Conservation (phyloP, 2,888 invertebrate genomes). For the Marronus borbonicus region DNA sequence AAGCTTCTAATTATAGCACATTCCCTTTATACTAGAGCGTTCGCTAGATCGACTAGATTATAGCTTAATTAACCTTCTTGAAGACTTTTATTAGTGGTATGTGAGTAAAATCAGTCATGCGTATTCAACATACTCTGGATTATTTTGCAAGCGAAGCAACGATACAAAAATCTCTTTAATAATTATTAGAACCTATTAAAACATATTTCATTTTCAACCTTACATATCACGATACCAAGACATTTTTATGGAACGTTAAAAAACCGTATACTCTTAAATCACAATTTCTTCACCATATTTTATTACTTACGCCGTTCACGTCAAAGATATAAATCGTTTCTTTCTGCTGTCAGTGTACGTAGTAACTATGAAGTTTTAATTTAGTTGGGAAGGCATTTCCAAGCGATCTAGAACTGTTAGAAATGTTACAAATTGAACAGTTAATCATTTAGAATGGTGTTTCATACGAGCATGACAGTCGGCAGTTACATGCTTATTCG, state of each 20-base stretch:
- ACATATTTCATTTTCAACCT: neutral
- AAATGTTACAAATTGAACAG: constrained; percentile 20
- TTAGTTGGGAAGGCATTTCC: neutral
- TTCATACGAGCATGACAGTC: neutral
- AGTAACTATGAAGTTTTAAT: constrained; percentile 24
- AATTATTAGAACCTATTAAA: too few relatives aligned
- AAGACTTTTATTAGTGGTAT: too few relatives aligned
- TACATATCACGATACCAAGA: neutral
- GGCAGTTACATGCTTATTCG: neutral
- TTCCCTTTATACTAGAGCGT: too few relatives aligned
- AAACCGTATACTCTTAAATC: neutral
- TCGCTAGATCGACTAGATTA: too few relatives aligned
- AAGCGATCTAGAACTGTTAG: constrained; percentile 4
- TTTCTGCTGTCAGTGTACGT: constrained; percentile 13
- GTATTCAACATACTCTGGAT: too few relatives aligned
- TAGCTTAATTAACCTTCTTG: too few relatives aligned
- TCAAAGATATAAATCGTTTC: constrained; percentile 27
- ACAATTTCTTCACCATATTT: constrained; percentile 1
- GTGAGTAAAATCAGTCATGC: too few relatives aligned
- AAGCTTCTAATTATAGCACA: too few relatives aligned
- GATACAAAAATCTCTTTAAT: too few relatives aligned
- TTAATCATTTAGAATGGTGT: constrained; percentile 19
- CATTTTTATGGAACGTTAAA: neutral
- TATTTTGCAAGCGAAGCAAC: too few relatives aligned
- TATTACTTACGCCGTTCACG: constrained; percentile 8